A percentile compares a stretch with the other conserved stretches of the same genome.
These are phyloP conservation scores for Myoxocephalus aenaeus DNA, from an alignment of 2,797 vertebrate species.

Conservation along the genomic window DNA sequence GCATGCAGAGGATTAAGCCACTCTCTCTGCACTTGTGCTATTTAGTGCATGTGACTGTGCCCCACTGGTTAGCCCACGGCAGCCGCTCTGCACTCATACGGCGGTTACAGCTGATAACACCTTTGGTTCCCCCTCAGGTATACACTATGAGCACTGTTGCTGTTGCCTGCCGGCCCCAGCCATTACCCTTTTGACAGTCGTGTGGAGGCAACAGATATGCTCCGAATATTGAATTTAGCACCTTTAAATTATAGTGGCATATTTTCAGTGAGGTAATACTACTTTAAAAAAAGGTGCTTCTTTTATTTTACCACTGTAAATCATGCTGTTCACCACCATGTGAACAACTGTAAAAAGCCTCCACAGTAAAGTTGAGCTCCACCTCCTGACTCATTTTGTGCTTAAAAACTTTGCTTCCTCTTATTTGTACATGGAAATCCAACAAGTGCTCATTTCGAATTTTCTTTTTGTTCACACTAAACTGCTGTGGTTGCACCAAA, in stretches of 20 bases:
- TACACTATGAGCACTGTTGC: too few species aligned
- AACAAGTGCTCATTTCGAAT: neutral
- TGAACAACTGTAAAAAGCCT: neutral
- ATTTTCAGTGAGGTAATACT: neutral
- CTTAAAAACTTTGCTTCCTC: constrained; percentile 21
- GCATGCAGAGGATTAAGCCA: neutral
- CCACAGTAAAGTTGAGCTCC: neutral
- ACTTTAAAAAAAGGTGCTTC: neutral
- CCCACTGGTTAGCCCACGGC: neutral
- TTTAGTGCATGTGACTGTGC: neutral
- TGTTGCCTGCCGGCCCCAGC: too few species aligned
- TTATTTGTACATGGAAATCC: constrained; percentile 24
- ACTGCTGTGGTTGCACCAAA: constrained; percentile 24
- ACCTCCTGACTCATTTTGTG: constrained; percentile 21
- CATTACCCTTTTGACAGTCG: neutral
- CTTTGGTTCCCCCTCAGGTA: too few species aligned
- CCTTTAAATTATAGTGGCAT: neutral
- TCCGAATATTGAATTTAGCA: neutral
- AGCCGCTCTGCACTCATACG: too few species aligned
- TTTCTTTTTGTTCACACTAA: neutral
- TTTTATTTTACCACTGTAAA: neutral
- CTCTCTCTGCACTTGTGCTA: neutral
- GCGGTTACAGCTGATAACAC: too few species aligned
- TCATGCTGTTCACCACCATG: neutral
- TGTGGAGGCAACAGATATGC: neutral